Base-by-base conservation (phyloP, 2,888 invertebrate genomes). In the Oxycera nigricornis region DNA sequence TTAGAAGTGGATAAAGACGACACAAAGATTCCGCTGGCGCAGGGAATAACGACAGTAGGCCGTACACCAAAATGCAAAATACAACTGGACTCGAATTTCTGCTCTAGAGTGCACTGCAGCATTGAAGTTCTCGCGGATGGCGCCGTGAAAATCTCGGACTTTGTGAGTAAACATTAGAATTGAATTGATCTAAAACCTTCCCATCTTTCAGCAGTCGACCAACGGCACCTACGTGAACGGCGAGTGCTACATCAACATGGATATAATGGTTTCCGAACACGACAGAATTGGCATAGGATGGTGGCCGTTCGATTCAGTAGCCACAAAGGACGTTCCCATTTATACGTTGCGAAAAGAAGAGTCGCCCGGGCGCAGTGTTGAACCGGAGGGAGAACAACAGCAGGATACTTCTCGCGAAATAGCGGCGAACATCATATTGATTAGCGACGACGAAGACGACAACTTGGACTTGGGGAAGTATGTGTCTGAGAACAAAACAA, bases 221-320 rank as follows among this genome's bases (percentile, higher is more conserved):
- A 84, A 84, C 78, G 84, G 85, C 0, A 77, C 83, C 1, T 84
- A 75, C 62, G 78, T 84, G 1, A 84, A 84, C 61, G 20, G 50
- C 0, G 14, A 11, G 9, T 31, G 39, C n/a, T 72, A 50, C 24
- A 30, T 24, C 6, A 17, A 61, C 2, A 14, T 26, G 17, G 46
- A 59, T 41, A 17, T 67, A 1, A 9, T 26, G 20, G 14, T 77
- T n/a, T 0, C 17, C 7, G 70, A 74, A 9, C 62, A 62, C 20
- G 74, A 76, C 24, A 17, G 61, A n/a, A 74, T 77, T 20, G 77
- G 77, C 31, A 76, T 77, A 30, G 77, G 77, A 22, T 74, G 73
- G n/a, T 52, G 67, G 26, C 57, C 31, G 1, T 61, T 52, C 2
- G 72, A 74, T 17, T 35, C 55, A 4, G 55, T 55, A 4, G 65